Base-by-base conservation (phyloP, 2,888 invertebrate species). In the Troides helena region DNA sequence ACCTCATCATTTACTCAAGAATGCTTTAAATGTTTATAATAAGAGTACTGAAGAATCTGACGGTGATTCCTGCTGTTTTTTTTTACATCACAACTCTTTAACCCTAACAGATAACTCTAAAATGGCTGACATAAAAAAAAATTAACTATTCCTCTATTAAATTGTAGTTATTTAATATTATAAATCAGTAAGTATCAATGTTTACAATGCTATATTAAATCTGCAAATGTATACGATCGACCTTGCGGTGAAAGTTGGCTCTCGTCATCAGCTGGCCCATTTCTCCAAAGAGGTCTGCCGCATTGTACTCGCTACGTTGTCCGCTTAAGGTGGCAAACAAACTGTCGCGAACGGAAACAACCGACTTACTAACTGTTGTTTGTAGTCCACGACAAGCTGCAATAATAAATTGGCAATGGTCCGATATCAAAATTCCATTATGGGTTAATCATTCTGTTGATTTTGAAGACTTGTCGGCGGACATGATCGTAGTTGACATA, bases 221-320 rank as follows among this genome's bases (percentile, higher is more conserved):
- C 36, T 17, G 17, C 59, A 30, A 58, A 50, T 56, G 46, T 65
- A 59, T 46, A 46, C 46, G 23, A 71, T 72, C 75, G 79, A 79
- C 79, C 79, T 79, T 78, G 73, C 68, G 68, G 79, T 75, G 79
- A 79, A 79, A 79, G 79, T 79, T 68, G 72, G 70, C 73, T 71
- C 60, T 73, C 73, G 73, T 63, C 59, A 70, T 63, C 12, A 58
- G 25, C 56, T 67, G 67, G 43, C 70, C 67, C 64, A 67, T 67
- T 64, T 70, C 62, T 53, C 73, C 67, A 62, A 70, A 61, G 71
- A 62, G 69, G 66, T 65, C 68, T 62, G n/a, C 14, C 56, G 62
- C 50, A 69, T 60, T 64, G 53, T 39, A 43, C 30, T 46, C 53
- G 43, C 30, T 59, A 43, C 63, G 53, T 65, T 59, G 25, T 68